phyloP scores from a whole-genome alignment of 2,113 vertebrate genomes.

The Cyanoderma ruficeps region DNA sequence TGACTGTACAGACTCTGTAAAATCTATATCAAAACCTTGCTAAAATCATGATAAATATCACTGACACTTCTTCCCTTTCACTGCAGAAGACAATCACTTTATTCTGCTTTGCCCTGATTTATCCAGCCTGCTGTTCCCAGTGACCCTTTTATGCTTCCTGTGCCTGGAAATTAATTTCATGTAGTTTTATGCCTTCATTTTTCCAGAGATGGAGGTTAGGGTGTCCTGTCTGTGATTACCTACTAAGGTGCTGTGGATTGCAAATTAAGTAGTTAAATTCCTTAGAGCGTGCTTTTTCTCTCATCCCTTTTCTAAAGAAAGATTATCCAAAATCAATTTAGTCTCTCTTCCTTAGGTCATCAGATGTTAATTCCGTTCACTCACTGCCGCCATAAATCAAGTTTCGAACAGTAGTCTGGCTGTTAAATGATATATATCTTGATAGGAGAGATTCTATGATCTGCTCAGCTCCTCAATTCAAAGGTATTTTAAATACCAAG shows the following conservation, averaged over 20 bases:
- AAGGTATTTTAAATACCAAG: slow-evolving; percentile 54
- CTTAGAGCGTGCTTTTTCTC: slow-evolving; percentile 24
- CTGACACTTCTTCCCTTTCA: neutral
- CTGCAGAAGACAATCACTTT: neutral
- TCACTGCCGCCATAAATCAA: slow-evolving; percentile 32
- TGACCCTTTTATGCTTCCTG: neutral
- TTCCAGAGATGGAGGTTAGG: neutral
- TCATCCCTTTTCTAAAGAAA: neutral
- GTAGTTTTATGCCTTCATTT: neutral
- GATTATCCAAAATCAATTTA: slow-evolving; percentile 34
- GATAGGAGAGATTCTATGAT: slow-evolving; percentile 40
- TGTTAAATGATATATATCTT: slow-evolving; percentile 49
- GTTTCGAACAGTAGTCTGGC: slow-evolving; percentile 25
- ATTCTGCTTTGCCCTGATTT: neutral
- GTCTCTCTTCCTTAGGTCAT: slow-evolving; percentile 11
- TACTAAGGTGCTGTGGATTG: neutral
- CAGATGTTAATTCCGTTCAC: slow-evolving; percentile 34
- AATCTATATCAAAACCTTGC: neutral
- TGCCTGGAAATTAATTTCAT: neutral
- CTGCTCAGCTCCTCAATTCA: slow-evolving; percentile 12
- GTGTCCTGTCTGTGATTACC: neutral
- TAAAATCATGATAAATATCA: neutral
- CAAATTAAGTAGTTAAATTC: neutral
- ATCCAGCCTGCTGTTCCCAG: neutral
- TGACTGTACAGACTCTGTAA: neutral